Conservation (phyloP, 2,888 invertebrate genomes). For the Venusia cambrica region DNA sequence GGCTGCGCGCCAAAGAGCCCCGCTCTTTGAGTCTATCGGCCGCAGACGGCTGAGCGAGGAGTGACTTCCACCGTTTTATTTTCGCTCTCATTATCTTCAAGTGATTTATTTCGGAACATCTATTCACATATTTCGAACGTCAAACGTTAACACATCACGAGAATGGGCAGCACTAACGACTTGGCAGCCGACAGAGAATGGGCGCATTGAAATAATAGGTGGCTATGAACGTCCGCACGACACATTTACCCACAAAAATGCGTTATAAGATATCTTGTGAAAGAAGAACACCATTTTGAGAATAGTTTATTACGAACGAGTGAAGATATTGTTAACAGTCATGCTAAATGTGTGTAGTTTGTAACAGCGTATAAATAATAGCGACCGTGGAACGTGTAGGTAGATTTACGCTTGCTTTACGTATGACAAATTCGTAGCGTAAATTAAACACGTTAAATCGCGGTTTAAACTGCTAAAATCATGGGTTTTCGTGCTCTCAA, state of each 20-base stretch:
- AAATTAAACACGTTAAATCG: constrained; percentile 57
- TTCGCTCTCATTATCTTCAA: constrained; percentile 76
- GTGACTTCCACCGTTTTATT: constrained; percentile 72
- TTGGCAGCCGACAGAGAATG: constrained; percentile 56
- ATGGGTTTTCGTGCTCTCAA: no score
- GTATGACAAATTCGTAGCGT: constrained; percentile 50
- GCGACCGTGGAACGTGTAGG: no score
- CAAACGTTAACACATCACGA: constrained; percentile 60
- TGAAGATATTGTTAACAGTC: constrained; percentile 45
- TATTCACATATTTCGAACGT: constrained; percentile 53
- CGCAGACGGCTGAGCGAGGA: constrained; percentile 65
- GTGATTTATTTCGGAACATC: constrained; percentile 72
- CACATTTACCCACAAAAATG: constrained; percentile 46
- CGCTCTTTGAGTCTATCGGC: constrained; percentile 55
- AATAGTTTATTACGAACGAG: constrained; percentile 46
- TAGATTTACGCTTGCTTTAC: constrained; percentile 42
- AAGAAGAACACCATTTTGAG: constrained; percentile 57
- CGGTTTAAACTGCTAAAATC: constrained; percentile 40
- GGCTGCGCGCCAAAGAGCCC: constrained; percentile 55
- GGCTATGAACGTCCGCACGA: constrained; percentile 66
- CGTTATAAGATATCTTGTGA: constrained; percentile 57
- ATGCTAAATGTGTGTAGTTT: constrained; percentile 38
- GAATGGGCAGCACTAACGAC: constrained; percentile 68
- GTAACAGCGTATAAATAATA: no score
- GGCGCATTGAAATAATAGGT: constrained; percentile 58